phyloP scores from a whole-genome alignment of 2,113 vertebrate species.

The Chaetodon auriga region DNA sequence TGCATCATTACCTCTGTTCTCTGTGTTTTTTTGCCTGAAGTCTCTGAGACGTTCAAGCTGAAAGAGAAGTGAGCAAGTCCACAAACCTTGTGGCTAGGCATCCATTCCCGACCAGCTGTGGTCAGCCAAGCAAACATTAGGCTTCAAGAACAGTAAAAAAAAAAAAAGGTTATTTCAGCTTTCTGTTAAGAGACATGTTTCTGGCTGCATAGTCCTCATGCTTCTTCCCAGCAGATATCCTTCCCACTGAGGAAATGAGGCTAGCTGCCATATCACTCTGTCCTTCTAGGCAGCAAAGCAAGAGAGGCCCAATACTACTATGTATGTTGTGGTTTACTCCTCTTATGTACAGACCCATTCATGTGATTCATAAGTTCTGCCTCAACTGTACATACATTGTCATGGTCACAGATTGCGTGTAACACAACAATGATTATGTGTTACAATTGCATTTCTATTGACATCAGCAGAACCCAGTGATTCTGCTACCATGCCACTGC shows the following conservation, averaged over 20 bases:
- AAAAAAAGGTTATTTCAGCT: background rate
- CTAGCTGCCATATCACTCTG: background rate
- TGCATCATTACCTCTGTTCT: background rate
- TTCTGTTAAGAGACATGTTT: background rate
- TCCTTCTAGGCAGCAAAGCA: constrained; percentile 8
- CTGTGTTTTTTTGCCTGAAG: background rate
- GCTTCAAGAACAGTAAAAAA: background rate
- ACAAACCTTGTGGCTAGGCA: background rate
- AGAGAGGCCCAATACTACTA: background rate
- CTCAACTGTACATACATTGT: background rate
- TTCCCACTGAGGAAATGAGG: background rate
- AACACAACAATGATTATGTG: background rate
- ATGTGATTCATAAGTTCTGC: background rate
- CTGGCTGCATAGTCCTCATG: background rate
- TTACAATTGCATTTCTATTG: background rate
- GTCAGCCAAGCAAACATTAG: background rate
- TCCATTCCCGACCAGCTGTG: background rate
- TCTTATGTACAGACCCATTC: background rate
- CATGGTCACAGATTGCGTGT: background rate
- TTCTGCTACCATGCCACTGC: background rate
- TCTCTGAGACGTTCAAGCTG: background rate
- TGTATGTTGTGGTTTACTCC: background rate
- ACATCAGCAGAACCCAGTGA: background rate
- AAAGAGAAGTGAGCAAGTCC: background rate
- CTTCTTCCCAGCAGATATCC: background rate